Evolutionary conservation across 2,888 invertebrate species (phyloP), one percentile per base, ranked within the genome.

Genomic region (Erpobdella octoculata): DNA sequence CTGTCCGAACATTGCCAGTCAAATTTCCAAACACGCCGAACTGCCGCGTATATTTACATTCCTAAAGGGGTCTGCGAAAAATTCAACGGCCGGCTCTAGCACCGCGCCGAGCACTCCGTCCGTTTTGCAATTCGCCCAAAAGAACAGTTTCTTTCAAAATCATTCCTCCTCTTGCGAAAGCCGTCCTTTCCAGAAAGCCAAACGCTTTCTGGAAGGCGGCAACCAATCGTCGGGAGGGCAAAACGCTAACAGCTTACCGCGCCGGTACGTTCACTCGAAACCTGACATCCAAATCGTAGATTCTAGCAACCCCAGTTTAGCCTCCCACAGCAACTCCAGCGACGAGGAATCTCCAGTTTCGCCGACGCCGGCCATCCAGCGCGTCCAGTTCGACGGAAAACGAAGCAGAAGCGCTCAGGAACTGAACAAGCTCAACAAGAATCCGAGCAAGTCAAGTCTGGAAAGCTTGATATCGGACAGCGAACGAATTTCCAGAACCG

Each of bases 391-490:
- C 8, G 58, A 31, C 58, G n/a, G 25, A 15, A 71, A 33, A 66
- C 72, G 70, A 65, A 66, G 62, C 62, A 67, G 37, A 59, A 74
- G 41, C 66, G 53, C 66, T 71, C 41, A 62, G 58, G 35, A 72
- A 67, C 46, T 71, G 48, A 33, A 35, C 33, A 33, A 46, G 4
- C 15, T 69, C 12, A 58, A 69, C 35, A 46, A 46, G 21, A 35
- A n/a, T 25, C 33, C 58, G 35, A 69, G 69, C 69, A 69, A 58
- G 53, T 36, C 33, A 8, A 69, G 69, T 58, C 37, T 69, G 18
- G 69, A 69, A 53, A 69, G 69, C 35, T 18, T 69, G 33, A 58
- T 69, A 18, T 8, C 31, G 8, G 35, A 62, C 12, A 35, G n/a
- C n/a, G 62, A 62, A n/a, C 28, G 33, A n/a, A 62, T 33, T 33